Percentiles rank a stretch among this genome's conserved stretches.
phyloP scores from a whole-genome alignment of 2,888 invertebrate genomes.

The Cheilosia impressa region DNA sequence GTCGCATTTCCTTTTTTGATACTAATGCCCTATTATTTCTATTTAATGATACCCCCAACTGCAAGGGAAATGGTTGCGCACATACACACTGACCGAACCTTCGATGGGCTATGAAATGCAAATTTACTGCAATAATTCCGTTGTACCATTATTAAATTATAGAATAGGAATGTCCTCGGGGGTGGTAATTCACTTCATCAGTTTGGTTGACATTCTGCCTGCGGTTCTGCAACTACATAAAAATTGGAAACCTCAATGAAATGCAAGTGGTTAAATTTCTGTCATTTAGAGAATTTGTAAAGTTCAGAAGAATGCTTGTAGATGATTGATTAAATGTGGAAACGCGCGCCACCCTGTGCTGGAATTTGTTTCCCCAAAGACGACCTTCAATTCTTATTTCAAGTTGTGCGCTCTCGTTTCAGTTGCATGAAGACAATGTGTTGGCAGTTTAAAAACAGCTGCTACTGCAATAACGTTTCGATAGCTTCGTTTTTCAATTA shows the following conservation, averaged over 20 bases:
- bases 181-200: slow-evolving; percentile 19
- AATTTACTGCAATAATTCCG: slow-evolving; percentile 8
- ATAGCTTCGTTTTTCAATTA: slow-evolving; percentile 36
- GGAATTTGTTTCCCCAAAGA: no score
- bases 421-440: no score
- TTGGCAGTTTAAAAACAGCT: background rate
- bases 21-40: slow-evolving; percentile 6
- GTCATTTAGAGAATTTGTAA: background rate
- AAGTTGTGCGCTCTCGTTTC: no score
- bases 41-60: background rate
- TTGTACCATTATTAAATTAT: slow-evolving; percentile 7
- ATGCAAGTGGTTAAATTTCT: background rate
- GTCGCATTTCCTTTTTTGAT: slow-evolving; percentile 55
- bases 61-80: background rate
- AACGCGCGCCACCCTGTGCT: no score
- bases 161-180: slow-evolving; percentile 17
- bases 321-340: background rate
- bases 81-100: background rate
- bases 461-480: slow-evolving; percentile 1
- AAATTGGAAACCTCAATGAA: slow-evolving; percentile 6
- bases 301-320: background rate
- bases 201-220: slow-evolving; percentile 19
- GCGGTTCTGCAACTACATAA: slow-evolving; percentile 23
- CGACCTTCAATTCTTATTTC: no score
- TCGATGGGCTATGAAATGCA: slow-evolving; percentile 16